These are phyloP conservation scores for Xanthostigma xanthostigma DNA, from an alignment of 2,888 invertebrate genomes.

Conservation along the genomic window DNA sequence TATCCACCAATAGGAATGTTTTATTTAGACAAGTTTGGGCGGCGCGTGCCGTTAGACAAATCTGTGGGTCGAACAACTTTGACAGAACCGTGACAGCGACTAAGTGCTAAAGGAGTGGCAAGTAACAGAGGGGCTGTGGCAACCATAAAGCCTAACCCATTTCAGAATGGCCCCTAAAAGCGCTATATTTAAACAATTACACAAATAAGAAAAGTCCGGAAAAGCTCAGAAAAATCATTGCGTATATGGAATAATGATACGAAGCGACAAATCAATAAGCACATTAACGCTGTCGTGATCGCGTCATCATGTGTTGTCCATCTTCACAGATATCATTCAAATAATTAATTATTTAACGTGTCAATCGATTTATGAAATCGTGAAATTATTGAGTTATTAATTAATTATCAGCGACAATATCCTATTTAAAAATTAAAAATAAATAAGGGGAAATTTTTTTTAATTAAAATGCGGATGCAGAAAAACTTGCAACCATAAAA, in stretches of 20 bases:
- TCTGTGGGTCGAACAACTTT: constrained; percentile 29
- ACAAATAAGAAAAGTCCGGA: too few relatives aligned
- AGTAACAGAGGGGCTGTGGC: constrained; percentile 22
- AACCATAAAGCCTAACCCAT: constrained; percentile 17
- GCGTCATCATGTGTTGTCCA: too few relatives aligned
- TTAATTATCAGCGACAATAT: background rate
- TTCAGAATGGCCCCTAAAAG: constrained; percentile 28
- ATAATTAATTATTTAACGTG: too few relatives aligned
- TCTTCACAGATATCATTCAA: too few relatives aligned
- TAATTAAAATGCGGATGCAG: background rate
- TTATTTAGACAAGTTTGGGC: constrained; percentile 23
- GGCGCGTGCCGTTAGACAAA: constrained; percentile 28
- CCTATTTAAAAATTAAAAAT: background rate
- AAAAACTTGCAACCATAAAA: background rate
- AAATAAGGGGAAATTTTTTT: background rate
- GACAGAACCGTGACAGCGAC: constrained; percentile 30
- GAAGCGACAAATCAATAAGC: too few relatives aligned
- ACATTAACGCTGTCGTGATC: too few relatives aligned
- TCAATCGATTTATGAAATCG: too few relatives aligned
- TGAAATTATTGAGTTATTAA: too few relatives aligned
- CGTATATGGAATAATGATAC: too few relatives aligned
- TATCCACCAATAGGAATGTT: constrained; percentile 25
- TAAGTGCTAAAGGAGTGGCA: constrained; percentile 32
- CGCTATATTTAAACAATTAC: constrained; percentile 24
- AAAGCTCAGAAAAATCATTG: too few relatives aligned